Evolutionary conservation across 1,140 invertebrate genomes (phyloP), one percentile per base, ranked within the genome.

Genomic region (Drosophila arawakana): DNA sequence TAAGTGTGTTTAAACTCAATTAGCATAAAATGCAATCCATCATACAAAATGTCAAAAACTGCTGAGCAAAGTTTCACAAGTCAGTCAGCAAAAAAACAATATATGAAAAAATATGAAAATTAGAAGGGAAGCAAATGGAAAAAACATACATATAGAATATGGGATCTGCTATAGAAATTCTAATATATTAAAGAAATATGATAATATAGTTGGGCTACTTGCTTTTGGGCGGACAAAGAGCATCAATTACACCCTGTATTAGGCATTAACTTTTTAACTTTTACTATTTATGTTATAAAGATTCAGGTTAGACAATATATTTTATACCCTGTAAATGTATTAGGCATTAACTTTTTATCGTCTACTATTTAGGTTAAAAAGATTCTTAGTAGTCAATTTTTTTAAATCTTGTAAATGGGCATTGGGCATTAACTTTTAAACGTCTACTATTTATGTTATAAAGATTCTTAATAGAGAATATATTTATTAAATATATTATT

Each of bases 11-110:
- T 82, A 84, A 89, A 89, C 84, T 89, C 81, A 89, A 89, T 89
- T 89, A 89, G 84, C 84, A 89, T 89, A 89, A 89, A 89, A 77
- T 89, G 84, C 84, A 89, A 89, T 89, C 84, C 84, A 89, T 89
- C 84, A 89, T 89, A 77, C 41, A 89, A 89, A 89, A 89, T 89
- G 84, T 89, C 84, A 89, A 89, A 89, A 89, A 89, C 84, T 89
- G 84, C 84, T 89, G 84, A 89, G 84, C 84, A 81, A 89, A 89
- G 80, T 84, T 88, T 66, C 80, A 89, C 84, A 88, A 88, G 83
- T 86, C 83, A 81, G 73, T 72, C 73, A 71, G 65, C 69, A 71
- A 30, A 30, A 30, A 30, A 30, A 30, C 25, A 30, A 30, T 30
- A 30, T 30, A 6, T 9, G 47, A 50, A 50, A 25, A 11, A 15